Base-by-base conservation (phyloP, 2,888 invertebrate species). In the Strigamia transsilvanica region DNA sequence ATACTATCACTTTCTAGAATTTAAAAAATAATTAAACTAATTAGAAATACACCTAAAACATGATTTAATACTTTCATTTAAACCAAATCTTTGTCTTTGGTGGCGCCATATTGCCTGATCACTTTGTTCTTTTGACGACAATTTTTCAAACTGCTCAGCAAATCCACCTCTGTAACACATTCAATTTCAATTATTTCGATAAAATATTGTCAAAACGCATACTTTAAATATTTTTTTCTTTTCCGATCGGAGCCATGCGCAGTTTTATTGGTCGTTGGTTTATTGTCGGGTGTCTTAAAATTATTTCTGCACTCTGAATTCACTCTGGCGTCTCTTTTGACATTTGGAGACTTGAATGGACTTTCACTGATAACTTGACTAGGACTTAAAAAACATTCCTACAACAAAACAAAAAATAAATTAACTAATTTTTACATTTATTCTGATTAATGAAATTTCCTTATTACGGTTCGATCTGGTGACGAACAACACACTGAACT, bases 101-200 rank as follows among this genome's bases (percentile, higher is more conserved):
- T 61, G 61, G 9, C 61, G 18, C 61, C 61, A 61, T 18, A 61
- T 61, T 23, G 61, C 61, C 12, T 61, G 61, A 61, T 61, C 61
- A 21, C 61, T 23, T 18, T 23, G 61, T 61, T 61, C 61, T 61
- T 61, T 61, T n/a, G 23, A 61, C 2, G 21, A 23, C 6, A 61
- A 61, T 23, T 61, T 61, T 12, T 61, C 61, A 6, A 61, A 23
- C 12, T 61, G 61, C 23, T 61, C 61, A 12, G 61, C 61, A 18
- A 61, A 61, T 61, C 61, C 61, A 23, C 23, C 23, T 12, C 61
- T 61, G 18, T 6, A n/a, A n/a, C n/a, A 46, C 9, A n/a, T 46
- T 46, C 46, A 46, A 12, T 0, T 46, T 46, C 13, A 46, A 46
- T 61, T 61, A n/a, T 21, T 61, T 6, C 2, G 3, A 23, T 7